Evolutionary conservation across 1,140 invertebrate genomes (phyloP).

Genomic region (Asbolus verrucosus): DNA sequence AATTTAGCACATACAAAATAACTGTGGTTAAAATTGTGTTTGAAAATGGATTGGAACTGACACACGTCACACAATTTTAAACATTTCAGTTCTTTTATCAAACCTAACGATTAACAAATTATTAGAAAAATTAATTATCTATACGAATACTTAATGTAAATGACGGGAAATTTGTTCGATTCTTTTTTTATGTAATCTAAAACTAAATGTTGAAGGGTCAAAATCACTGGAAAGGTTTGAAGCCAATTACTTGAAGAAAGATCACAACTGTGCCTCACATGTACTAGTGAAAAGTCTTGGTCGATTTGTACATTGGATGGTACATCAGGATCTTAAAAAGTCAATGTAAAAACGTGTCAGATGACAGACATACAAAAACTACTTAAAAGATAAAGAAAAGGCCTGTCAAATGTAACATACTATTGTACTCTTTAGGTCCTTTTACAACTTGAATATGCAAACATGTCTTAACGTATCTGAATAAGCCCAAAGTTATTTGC

Average conservation of each 20-base stretch:
- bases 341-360: slow-evolving; percentile 37
- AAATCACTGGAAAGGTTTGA: not conserved
- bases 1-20: slow-evolving; percentile 54
- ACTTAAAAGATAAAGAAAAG: slow-evolving; percentile 10
- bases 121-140: not conserved
- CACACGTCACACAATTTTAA: slow-evolving; percentile 34
- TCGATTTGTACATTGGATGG: slow-evolving; percentile 26
- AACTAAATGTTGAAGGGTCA: not conserved
- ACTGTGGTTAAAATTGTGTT: slow-evolving; percentile 56
- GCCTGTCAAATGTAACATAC: slow-evolving; percentile 39
- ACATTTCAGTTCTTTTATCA: slow-evolving; percentile 6
- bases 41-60: slow-evolving; percentile 44
- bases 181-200: not conserved
- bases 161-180: too few relatives aligned
- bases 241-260: not conserved
- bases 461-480: not conserved
- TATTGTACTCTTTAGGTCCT: slow-evolving; percentile 48
- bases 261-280: slow-evolving; percentile 2
- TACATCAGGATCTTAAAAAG: slow-evolving; percentile 43
- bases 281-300: slow-evolving; percentile 20
- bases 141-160: too few relatives aligned
- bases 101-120: slow-evolving; percentile 2
- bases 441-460: slow-evolving; percentile 32
- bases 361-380: slow-evolving; percentile 1
- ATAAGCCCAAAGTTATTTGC: slow-evolving; percentile 29